Evolutionary conservation across 2,888 invertebrate species (phyloP).

Genomic region (Nomada ruficornis): DNA sequence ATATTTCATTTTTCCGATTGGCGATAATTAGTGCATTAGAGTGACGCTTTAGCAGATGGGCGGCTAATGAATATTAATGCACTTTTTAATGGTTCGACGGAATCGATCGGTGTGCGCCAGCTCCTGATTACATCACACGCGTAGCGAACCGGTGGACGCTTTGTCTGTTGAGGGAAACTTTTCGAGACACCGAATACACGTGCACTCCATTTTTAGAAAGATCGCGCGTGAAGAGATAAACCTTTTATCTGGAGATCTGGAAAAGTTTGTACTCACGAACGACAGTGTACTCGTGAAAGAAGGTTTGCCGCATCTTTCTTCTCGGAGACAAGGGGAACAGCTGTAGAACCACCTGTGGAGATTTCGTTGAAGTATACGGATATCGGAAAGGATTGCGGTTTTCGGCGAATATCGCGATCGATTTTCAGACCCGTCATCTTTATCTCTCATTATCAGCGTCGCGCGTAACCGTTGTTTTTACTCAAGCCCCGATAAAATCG

Average conservation of each 20-base stretch:
- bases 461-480: conserved; percentile 58
- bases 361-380: not conserved
- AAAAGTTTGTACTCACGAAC: no score
- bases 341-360: conserved; percentile 20
- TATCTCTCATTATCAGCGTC: conserved; percentile 59
- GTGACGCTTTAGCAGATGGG: conserved; percentile 46
- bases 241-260: no score
- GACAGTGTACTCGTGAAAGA: no score
- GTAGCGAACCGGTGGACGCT: not conserved
- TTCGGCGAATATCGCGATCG: conserved; percentile 20
- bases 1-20: conserved; percentile 43
- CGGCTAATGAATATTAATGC: conserved; percentile 60
- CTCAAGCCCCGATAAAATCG: conserved; percentile 60
- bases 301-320: no score
- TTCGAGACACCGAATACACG: no score
- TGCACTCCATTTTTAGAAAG: no score
- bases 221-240: no score
- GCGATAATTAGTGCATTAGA: conserved; percentile 49
- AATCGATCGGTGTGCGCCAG: conserved; percentile 44
- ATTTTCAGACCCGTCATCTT: conserved; percentile 26
- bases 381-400: conserved; percentile 6
- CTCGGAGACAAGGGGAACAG: not conserved
- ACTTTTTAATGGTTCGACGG: conserved; percentile 59
- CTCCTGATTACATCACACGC: conserved; percentile 40
- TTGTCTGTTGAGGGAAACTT: no score